phyloP scores from a whole-genome alignment of 2,888 invertebrate genomes.

The Papilio elwesi region DNA sequence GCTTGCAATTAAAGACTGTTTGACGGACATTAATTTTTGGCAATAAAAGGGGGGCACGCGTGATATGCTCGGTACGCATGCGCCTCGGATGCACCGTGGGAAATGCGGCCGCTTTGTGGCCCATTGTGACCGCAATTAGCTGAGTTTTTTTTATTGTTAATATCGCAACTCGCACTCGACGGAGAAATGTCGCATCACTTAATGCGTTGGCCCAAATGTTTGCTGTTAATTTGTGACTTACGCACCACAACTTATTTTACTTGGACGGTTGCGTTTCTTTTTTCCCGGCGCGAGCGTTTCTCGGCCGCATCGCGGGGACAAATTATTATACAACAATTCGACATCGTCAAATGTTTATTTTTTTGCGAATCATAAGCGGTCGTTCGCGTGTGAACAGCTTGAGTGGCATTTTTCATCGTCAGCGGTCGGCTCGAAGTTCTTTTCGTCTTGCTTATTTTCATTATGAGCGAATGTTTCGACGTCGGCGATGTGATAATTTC shows the following conservation, averaged over 20 bases:
- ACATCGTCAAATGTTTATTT: slow-evolving; percentile 62
- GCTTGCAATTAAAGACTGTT: slow-evolving; percentile 81
- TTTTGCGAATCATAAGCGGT: slow-evolving; percentile 62
- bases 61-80: slow-evolving; percentile 72
- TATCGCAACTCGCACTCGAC: slow-evolving; percentile 73
- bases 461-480: slow-evolving; percentile 13
- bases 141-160: slow-evolving; percentile 66
- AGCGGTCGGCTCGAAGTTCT: slow-evolving; percentile 59
- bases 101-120: slow-evolving; percentile 79
- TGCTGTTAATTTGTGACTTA: slow-evolving; percentile 73
- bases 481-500: slow-evolving; percentile 35
- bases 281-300: slow-evolving; percentile 36
- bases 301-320: slow-evolving; percentile 47
- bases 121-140: slow-evolving; percentile 82
- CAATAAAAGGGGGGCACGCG: slow-evolving; percentile 72
- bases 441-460: slow-evolving; percentile 49
- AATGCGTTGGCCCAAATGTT: slow-evolving; percentile 73
- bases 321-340: slow-evolving; percentile 53
- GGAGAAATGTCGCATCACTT: slow-evolving; percentile 75
- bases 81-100: slow-evolving; percentile 76
- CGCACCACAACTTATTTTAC: slow-evolving; percentile 63
- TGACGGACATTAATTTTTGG: slow-evolving; percentile 84
- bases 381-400: slow-evolving; percentile 70
- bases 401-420: slow-evolving; percentile 72
- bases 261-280: slow-evolving; percentile 48